phyloP scores from a whole-genome alignment of 2,888 invertebrate genomes.

The Pantelozetes paolii region DNA sequence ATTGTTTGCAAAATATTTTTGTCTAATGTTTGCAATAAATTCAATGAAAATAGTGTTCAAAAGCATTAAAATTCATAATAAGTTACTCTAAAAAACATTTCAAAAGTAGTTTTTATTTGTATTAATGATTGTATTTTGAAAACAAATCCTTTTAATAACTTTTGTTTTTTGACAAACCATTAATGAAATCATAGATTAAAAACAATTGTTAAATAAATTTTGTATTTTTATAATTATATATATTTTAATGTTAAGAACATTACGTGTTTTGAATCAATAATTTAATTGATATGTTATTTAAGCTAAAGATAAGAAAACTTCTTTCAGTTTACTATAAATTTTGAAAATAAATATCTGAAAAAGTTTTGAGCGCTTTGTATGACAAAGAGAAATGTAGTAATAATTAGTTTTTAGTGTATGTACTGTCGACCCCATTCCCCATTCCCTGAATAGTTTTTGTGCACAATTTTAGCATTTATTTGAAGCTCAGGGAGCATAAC shows the following conservation, averaged over 20 bases:
- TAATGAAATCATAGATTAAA: too few species aligned
- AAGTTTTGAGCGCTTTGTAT: not conserved
- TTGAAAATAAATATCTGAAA: not conserved
- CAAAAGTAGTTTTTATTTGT: too few species aligned
- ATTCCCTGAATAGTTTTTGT: not conserved
- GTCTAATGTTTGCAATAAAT: too few species aligned
- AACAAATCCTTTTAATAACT: too few species aligned
- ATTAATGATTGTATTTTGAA: too few species aligned
- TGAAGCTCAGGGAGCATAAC: not conserved
- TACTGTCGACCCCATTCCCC: constrained; percentile 10
- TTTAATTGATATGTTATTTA: not conserved
- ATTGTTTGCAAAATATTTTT: too few species aligned
- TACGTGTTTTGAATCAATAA: constrained; percentile 16
- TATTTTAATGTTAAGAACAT: not conserved
- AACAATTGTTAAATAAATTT: not conserved
- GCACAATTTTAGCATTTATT: not conserved
- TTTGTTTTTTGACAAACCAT: too few species aligned
- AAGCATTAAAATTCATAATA: too few species aligned
- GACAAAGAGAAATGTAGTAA: not conserved
- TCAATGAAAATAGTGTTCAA: too few species aligned
- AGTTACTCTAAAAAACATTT: too few species aligned
- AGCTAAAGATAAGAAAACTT: too few species aligned
- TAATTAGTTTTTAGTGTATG: not conserved
- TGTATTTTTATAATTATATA: not conserved
- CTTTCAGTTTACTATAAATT: not conserved